Conservation (phyloP, 2,888 invertebrate species). For the Agonum fuliginosum region DNA sequence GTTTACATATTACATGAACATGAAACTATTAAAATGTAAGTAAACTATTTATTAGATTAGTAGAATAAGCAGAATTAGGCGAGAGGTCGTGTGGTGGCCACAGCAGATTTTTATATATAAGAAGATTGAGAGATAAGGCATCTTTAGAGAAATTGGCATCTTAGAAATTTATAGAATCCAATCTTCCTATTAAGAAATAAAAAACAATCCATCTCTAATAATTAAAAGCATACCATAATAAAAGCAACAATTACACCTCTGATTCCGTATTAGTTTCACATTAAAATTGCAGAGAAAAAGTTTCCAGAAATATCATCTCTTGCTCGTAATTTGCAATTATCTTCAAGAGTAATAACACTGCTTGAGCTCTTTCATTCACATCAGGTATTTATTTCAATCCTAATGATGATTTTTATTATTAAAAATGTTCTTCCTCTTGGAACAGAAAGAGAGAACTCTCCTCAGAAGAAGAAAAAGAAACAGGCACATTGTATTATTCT, state of each 20-base stretch:
- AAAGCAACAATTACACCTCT: slow-evolving; percentile 7
- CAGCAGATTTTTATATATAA: too few relatives aligned
- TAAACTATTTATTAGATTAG: too few relatives aligned
- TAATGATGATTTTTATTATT: slow-evolving; percentile 20
- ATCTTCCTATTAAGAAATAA: slow-evolving; percentile 16
- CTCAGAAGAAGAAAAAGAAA: too few relatives aligned
- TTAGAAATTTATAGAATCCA: slow-evolving; percentile 17
- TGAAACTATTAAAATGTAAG: too few relatives aligned
- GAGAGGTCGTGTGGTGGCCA: too few relatives aligned
- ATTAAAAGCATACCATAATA: slow-evolving; percentile 31
- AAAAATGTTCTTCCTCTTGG: slow-evolving; percentile 18
- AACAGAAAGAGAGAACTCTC: too few relatives aligned
- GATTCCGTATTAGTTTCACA: slow-evolving; percentile 28
- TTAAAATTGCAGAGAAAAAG: slow-evolving; percentile 26
- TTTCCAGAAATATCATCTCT: slow-evolving; percentile 27
- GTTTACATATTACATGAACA: too few relatives aligned
- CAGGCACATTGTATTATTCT: too few relatives aligned
- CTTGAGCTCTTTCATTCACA: slow-evolving; percentile 25
- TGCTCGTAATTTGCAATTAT: slow-evolving; percentile 27
- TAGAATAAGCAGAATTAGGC: too few relatives aligned
- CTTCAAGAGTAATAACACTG: slow-evolving; percentile 13
- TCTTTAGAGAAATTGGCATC: neutral
- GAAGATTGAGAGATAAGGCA: neutral
- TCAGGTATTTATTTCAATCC: slow-evolving; percentile 35
- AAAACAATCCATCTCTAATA: slow-evolving; percentile 4